A percentile compares a stretch with the other conserved stretches of the same genome.
Evolutionary conservation across 2,113 vertebrate genomes (phyloP).

Genomic region (Myrmophylax atrothorax): DNA sequence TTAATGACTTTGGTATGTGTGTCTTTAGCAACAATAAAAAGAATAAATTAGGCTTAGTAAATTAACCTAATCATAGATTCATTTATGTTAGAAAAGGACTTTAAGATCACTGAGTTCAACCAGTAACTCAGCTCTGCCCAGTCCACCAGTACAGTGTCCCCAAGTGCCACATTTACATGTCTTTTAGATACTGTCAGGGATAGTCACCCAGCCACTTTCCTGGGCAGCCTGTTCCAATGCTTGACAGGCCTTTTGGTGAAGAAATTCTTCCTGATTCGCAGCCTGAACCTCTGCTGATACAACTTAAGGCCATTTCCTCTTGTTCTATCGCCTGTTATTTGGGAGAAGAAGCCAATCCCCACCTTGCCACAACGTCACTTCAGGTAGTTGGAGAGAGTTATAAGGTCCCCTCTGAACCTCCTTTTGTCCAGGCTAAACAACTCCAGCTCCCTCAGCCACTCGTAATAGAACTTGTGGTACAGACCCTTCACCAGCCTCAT

Average conservation of each 20-base stretch:
- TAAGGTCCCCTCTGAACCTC: not conserved
- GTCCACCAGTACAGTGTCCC: not conserved
- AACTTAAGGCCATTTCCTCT: not conserved
- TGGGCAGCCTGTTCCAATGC: not conserved
- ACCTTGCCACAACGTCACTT: rapidly evolving
- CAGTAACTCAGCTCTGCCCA: not conserved
- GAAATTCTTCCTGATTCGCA: not conserved
- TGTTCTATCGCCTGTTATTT: not conserved
- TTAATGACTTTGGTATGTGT: not conserved
- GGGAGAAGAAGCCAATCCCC: rapidly evolving
- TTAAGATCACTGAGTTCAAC: rapidly evolving
- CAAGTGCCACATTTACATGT: too few relatives aligned
- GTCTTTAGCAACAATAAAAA: not conserved
- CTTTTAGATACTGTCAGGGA: not conserved
- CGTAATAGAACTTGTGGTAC: not conserved
- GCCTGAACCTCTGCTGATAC: not conserved
- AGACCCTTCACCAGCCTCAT: rapidly evolving
- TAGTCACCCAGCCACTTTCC: not conserved
- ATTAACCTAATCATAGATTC: not conserved
- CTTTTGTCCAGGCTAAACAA: not conserved
- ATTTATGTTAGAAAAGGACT: not conserved
- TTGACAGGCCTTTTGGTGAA: not conserved
- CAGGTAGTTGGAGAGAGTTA: rapidly evolving
- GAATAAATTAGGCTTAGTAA: not conserved
- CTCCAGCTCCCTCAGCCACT: not conserved